These are phyloP conservation scores for Taphrorychus bicolor DNA, from an alignment of 2,888 invertebrate genomes.

Conservation along the genomic window DNA sequence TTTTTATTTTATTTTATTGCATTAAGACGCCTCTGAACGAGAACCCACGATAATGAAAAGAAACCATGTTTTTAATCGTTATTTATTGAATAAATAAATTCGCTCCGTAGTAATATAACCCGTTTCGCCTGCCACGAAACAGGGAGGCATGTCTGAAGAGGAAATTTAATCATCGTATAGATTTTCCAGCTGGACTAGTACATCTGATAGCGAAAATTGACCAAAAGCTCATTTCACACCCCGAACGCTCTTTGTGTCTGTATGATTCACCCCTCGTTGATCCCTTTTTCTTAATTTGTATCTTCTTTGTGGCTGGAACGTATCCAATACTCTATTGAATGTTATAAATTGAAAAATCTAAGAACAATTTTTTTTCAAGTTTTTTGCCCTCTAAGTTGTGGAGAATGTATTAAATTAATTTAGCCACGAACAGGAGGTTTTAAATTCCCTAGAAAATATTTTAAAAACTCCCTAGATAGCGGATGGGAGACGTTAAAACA, in stretches of 20 bases:
- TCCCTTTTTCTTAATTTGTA: constrained; percentile 41
- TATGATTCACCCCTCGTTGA: constrained; percentile 38
- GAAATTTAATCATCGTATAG: constrained; percentile 39
- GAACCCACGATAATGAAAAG: constrained; percentile 7
- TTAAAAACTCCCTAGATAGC: too few species aligned
- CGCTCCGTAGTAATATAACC: background rate
- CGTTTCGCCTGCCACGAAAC: background rate
- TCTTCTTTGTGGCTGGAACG: constrained; percentile 35
- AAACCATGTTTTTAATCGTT: background rate
- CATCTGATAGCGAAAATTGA: constrained; percentile 43
- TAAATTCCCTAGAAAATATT: too few species aligned
- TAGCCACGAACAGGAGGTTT: too few species aligned
- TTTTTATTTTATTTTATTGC: constrained; percentile 42
- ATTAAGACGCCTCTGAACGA: constrained; percentile 1
- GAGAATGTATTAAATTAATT: too few species aligned
- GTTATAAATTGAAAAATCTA: too few species aligned
- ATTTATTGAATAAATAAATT: background rate
- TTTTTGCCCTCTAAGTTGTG: too few species aligned
- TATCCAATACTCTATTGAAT: too few species aligned
- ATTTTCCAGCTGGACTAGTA: constrained; percentile 41
- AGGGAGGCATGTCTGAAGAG: background rate
- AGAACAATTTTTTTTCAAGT: too few species aligned
- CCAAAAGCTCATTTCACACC: constrained; percentile 43
- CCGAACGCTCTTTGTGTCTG: constrained; percentile 37
- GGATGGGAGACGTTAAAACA: too few species aligned